Evolutionary conservation across 2,888 invertebrate species (phyloP), one percentile per base, ranked within the genome.

Genomic region (Drosophila subquinaria): DNA sequence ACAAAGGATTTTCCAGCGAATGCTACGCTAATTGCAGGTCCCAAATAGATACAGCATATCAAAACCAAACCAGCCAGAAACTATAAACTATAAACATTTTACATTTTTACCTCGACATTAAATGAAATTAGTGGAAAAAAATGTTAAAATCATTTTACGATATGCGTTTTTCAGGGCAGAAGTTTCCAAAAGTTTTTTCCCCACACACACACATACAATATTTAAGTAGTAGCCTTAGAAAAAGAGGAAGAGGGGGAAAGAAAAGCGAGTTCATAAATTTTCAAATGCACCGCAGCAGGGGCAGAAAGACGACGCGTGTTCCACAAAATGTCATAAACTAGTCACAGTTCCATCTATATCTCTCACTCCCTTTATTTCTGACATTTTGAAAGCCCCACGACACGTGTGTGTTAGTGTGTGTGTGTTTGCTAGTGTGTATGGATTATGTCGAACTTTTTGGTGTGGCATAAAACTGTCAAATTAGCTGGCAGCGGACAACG

Each of bases 391-490:
- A 83, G 88, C 88, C 82, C 67, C 62, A 10, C 40, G 63, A 76
- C 72, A 81, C 82, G 69, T 64, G 73, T 69, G 42, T 68, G 38
- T 47, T 45, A 52, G 51, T 55, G 69, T 64, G 73, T 69, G 42
- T 68, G 38, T 43, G 50, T 56, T 48, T 36, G 33, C 45, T 38
- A 38, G 17, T 56, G 55, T 50, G 59, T 57, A 47, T 63, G 38
- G 50, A 61, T 67, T 48, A 68, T 76, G 64, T 64, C 20, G 36
- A 79, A 67, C 63, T 69, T 69, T 81, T 71, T 53, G 60, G 51
- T 80, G 81, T 75, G 71, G 73, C 81, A 86, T 86, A 78, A 86
- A 85, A 85, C 85, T 85, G 85, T 85, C 85, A 89, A 84, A 85
- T 89, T 85, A 85, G 85, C 75, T 63, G 70, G 77, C 65, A 71